Base-by-base conservation (phyloP, 2,888 invertebrate genomes). In the Drosophila longiperda region DNA sequence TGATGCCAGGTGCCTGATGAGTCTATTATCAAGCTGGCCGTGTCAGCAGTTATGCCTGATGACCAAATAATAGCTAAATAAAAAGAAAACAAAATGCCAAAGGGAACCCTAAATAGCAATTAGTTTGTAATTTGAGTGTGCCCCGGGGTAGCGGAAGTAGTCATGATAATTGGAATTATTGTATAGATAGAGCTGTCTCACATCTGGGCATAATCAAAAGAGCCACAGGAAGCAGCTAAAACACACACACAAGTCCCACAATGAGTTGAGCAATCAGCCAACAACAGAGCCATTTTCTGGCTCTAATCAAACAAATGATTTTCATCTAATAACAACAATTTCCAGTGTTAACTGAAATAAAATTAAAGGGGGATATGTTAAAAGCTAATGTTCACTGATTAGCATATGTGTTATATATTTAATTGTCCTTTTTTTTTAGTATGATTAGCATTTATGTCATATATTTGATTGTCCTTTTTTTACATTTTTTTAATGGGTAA, bases 61-160 rank as follows among this genome's bases (percentile, higher is more conserved):
- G 78, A 67, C 72, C 78, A 72, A 85, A 86, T 86, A 88, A 85
- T 88, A 57, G 59, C 50, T 34, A 26, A 38, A 34, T 33, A 55
- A 62, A 48, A 71, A 69, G 1, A 52, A 52, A 52, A 20, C 6
- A 52, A 15, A 45, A 45, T 20, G 52, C 23, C 9, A n/a, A 17
- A 50, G 23, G 68, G 67, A 75, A 71, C 78, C 83, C 84, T 83
- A 86, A 89, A 82, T 74, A 87, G 87, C 85, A 86, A 86, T 86
- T 86, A 86, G 87, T 34, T 62, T 73, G 75, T 78, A 88, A 85
- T 86, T 85, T 75, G 75, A 75, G 84, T 71, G 66, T 34, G 48
- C 38, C 57, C 11, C 26, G 34, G 40, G 40, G 49, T 57, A 82
- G 49, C 84, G 85, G 85, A 86, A 89, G 87, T 79, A 77, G 79